phyloP scores from a whole-genome alignment of 2,113 vertebrate genomes.

The Hydrolagus affinis region DNA sequence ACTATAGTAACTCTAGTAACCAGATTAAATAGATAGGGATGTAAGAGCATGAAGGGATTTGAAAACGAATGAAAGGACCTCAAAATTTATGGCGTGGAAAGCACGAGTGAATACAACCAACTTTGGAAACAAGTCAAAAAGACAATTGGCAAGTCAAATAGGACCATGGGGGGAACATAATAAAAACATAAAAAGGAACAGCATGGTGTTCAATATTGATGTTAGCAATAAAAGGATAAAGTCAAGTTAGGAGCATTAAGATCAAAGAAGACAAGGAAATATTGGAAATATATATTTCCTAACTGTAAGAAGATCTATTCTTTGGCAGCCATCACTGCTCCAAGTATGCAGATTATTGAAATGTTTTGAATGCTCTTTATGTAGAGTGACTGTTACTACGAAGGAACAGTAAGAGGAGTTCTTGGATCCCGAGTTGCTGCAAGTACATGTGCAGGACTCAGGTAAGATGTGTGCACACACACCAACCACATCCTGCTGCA shows the following conservation, averaged over 20 bases:
- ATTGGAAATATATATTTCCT: background rate
- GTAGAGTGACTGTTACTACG: slow-evolving; percentile 7
- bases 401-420: slow-evolving; percentile 11
- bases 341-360: background rate
- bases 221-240: background rate
- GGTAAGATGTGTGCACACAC: background rate
- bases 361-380: background rate
- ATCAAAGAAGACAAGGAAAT: background rate
- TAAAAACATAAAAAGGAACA: background rate
- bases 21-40: too few relatives aligned
- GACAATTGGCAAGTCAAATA: too few relatives aligned
- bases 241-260: background rate
- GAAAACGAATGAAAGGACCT: too few relatives aligned
- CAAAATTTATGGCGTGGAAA: too few relatives aligned
- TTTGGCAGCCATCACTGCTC: background rate
- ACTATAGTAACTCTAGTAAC: too few relatives aligned
- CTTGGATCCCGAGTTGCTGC: slow-evolving; percentile 20
- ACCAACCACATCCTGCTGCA: background rate
- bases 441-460: slow-evolving; percentile 26
- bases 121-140: too few relatives aligned
- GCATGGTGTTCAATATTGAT: background rate
- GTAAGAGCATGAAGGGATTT: too few relatives aligned
- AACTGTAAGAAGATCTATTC: background rate
- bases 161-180: too few relatives aligned
- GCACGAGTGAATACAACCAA: too few relatives aligned